Evolutionary conservation across 2,113 vertebrate species (phyloP).

Genomic region (Rhadina sibilatrix): DNA sequence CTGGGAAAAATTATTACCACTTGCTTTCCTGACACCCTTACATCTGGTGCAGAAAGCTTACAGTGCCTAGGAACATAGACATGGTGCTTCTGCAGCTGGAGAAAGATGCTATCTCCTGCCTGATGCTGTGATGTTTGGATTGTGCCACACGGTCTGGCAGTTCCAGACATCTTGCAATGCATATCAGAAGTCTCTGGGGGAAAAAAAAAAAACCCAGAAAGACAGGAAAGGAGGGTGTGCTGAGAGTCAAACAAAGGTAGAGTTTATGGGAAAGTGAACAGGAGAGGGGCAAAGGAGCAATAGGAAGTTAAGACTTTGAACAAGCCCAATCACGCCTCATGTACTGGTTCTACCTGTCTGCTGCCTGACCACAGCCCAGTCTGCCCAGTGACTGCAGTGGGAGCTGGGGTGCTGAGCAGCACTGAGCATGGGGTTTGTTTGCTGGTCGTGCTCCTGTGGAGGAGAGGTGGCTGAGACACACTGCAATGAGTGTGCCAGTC

Average conservation of each 20-base stretch:
- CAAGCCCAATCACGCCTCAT: slow-evolving; percentile 21
- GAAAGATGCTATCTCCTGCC: not conserved
- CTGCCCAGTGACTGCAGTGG: slow-evolving; percentile 37
- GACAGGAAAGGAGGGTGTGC: not conserved
- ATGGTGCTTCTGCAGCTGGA: not conserved
- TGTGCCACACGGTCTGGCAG: not conserved
- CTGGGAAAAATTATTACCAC: not conserved
- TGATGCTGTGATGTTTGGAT: not conserved
- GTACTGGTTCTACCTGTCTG: slow-evolving; percentile 49
- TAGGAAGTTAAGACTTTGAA: slow-evolving; percentile 44
- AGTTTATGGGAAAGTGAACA: slow-evolving; percentile 43
- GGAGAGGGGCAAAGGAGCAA: slow-evolving; percentile 34
- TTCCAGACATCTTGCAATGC: slow-evolving; percentile 7
- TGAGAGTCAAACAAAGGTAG: slow-evolving; percentile 58
- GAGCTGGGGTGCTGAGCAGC: not conserved
- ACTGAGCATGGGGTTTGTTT: not conserved
- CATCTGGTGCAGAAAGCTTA: not conserved
- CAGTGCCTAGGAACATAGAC: not conserved
- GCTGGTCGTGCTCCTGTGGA: not conserved
- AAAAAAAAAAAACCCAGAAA: not conserved
- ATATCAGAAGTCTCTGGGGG: not conserved
- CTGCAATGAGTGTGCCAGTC: not conserved
- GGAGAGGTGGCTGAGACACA: accelerated
- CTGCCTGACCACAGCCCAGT: slow-evolving; percentile 35
- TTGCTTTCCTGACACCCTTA: not conserved